phyloP scores from a whole-genome alignment of 2,888 invertebrate genomes.

The Drosophila borborema region DNA sequence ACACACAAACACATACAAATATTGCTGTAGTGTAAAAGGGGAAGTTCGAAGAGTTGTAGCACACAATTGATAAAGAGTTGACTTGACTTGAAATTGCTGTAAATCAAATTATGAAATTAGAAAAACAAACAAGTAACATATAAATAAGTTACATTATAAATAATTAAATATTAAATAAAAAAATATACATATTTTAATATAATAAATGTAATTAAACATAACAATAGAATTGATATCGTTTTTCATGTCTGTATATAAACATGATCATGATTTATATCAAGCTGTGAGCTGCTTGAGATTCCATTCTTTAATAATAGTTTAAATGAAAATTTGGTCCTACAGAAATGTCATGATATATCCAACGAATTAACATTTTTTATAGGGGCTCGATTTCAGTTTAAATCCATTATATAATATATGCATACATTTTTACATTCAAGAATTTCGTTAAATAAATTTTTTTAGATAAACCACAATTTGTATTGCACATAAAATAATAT shows the following conservation, averaged over 20 bases:
- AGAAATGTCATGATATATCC: neutral
- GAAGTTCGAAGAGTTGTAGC: slow-evolving; percentile 30
- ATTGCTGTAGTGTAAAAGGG: slow-evolving; percentile 7
- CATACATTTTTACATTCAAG: neutral
- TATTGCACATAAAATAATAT: too few species aligned
- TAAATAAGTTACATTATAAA: neutral
- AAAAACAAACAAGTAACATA: neutral
- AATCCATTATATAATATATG: neutral
- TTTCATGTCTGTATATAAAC: neutral
- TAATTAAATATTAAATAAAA: neutral
- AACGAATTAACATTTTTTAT: neutral
- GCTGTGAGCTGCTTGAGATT: too few species aligned
- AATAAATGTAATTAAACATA: too few species aligned
- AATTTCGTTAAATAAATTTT: neutral
- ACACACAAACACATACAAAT: neutral
- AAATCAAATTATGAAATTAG: neutral
- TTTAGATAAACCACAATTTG: neutral
- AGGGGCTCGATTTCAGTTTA: too few species aligned
- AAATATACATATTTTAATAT: too few species aligned
- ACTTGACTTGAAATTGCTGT: neutral
- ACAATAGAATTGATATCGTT: too few species aligned
- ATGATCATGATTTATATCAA: neutral
- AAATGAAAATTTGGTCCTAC: too few species aligned
- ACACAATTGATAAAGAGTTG: neutral
- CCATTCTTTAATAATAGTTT: neutral